Evolutionary conservation across 1,140 invertebrate genomes (phyloP).

Genomic region (Rhynchophorus ferrugineus): DNA sequence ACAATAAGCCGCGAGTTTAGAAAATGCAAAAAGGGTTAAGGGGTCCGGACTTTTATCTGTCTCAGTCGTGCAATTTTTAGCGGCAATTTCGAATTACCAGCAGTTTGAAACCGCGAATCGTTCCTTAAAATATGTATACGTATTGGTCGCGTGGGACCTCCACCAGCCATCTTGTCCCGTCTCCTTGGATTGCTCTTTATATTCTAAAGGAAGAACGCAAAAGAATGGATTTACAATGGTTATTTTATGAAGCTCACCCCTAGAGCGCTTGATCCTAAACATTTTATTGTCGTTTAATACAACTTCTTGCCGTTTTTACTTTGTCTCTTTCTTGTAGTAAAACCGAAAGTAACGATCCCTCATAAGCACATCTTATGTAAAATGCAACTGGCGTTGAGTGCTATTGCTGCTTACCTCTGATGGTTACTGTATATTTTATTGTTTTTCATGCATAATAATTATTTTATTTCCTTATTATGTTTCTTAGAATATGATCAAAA

Average conservation of each 20-base stretch:
- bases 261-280: neutral
- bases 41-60: slow-evolving; percentile 13
- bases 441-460: neutral
- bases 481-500: too few species aligned
- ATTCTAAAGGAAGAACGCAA: neutral
- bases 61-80: slow-evolving; percentile 23
- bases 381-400: neutral
- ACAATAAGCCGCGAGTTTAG: slow-evolving; percentile 23
- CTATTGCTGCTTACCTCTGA: neutral
- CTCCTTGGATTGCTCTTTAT: neutral
- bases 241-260: slow-evolving; percentile 3
- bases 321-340: neutral
- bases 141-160: slow-evolving; percentile 23
- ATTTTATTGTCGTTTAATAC: slow-evolving; percentile 4
- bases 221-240: slow-evolving; percentile 2
- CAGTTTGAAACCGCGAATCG: slow-evolving; percentile 20
- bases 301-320: neutral
- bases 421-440: neutral
- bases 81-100: slow-evolving; percentile 28
- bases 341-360: neutral
- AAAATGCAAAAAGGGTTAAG: slow-evolving; percentile 19
- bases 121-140: slow-evolving; percentile 27
- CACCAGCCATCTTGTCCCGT: neutral
- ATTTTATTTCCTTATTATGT: too few species aligned
- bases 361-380: neutral